Evolutionary conservation across 2,113 vertebrate genomes (phyloP).

Genomic region (Melanocharis versteri): DNA sequence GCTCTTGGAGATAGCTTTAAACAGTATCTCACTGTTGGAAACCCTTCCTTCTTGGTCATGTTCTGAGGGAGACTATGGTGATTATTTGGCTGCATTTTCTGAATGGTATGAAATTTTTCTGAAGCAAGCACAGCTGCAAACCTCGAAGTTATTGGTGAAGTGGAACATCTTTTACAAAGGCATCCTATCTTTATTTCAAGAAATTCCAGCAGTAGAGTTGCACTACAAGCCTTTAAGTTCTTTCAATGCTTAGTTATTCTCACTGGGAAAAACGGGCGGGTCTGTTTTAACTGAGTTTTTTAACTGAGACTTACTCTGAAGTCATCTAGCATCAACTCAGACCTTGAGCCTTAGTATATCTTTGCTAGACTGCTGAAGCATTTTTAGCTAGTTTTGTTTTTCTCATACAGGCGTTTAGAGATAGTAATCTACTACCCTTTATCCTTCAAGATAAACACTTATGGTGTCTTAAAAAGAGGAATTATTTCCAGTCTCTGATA

Average conservation of each 20-base stretch:
- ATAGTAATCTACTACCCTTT: neutral
- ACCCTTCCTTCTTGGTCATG: neutral
- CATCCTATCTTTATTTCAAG: neutral
- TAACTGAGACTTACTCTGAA: neutral
- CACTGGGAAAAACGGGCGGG: neutral
- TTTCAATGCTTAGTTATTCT: neutral
- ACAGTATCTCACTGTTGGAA: neutral
- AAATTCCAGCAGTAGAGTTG: neutral
- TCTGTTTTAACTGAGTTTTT: neutral
- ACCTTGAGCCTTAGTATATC: neutral
- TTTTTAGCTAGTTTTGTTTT: neutral
- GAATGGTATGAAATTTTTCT: neutral
- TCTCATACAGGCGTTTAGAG: neutral
- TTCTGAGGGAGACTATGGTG: neutral
- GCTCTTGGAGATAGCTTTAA: neutral
- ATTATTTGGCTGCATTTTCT: neutral
- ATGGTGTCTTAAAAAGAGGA: neutral
- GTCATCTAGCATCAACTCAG: neutral
- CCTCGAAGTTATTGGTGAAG: neutral
- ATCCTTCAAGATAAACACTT: neutral
- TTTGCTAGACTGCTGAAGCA: neutral
- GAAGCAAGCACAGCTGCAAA: neutral
- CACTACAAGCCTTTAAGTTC: neutral
- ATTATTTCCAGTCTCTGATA: neutral
- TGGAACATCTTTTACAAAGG: neutral